Conservation (phyloP, 2,797 vertebrate genomes). For the Urosaurus nigricauda region DNA sequence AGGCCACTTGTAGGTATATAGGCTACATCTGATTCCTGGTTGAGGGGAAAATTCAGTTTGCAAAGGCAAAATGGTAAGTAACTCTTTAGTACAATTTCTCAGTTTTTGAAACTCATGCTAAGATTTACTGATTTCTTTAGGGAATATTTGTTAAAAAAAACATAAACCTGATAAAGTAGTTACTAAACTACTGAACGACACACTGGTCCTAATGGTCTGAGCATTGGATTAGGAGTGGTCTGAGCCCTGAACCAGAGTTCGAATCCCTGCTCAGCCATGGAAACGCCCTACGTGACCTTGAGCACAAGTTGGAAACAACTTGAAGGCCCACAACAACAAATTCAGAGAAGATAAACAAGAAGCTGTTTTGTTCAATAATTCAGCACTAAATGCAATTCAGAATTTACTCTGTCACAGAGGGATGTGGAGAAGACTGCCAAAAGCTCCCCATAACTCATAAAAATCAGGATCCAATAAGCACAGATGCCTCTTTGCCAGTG, state of each 20-base stretch:
- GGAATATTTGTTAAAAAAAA: background rate
- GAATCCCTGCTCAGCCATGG: no score
- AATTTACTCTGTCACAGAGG: no score
- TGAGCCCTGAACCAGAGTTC: no score
- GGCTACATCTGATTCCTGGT: slow-evolving; percentile 94
- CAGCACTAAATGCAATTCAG: no score
- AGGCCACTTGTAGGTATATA: slow-evolving; percentile 96
- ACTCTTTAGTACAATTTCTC: background rate
- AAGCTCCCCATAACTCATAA: background rate
- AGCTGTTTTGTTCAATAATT: background rate
- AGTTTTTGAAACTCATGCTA: background rate
- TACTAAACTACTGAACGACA: background rate
- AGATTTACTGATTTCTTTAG: background rate
- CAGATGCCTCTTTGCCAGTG: background rate
- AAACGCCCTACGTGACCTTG: no score
- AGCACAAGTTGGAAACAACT: no score
- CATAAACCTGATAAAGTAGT: background rate
- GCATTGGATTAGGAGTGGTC: no score
- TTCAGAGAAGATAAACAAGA: background rate
- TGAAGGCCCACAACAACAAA: background rate
- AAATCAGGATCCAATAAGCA: background rate
- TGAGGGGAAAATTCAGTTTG: slow-evolving; percentile 45
- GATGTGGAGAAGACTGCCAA: background rate
- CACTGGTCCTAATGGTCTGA: no score
- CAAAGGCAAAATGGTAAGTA: background rate